These are phyloP conservation scores for Lepidocyrtoides sp. DNA, from an alignment of 2,888 invertebrate species.

Conservation along the genomic window DNA sequence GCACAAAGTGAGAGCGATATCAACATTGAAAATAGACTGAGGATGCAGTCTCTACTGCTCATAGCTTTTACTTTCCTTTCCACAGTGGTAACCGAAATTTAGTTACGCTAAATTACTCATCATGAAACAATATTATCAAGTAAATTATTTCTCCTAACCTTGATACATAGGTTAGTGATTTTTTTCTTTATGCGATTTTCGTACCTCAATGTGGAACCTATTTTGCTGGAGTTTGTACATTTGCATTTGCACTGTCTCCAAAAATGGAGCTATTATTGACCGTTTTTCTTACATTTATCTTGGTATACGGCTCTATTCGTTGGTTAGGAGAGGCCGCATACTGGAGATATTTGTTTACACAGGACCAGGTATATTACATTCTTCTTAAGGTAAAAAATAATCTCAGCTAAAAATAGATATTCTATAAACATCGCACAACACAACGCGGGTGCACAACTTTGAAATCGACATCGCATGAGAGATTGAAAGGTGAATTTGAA, in stretches of 20 bases:
- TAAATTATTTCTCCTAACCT: neutral
- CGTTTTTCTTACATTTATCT: neutral
- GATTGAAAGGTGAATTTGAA: too few relatives aligned
- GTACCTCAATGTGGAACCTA: slow-evolving; percentile 22
- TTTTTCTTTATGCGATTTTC: neutral
- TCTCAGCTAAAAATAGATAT: too few relatives aligned
- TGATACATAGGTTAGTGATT: neutral
- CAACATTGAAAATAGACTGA: too few relatives aligned
- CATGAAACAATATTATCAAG: too few relatives aligned
- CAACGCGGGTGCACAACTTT: too few relatives aligned
- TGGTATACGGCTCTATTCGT: neutral
- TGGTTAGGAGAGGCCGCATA: neutral
- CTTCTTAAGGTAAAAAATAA: neutral
- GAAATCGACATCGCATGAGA: too few relatives aligned
- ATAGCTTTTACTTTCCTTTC: neutral
- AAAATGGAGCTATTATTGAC: neutral
- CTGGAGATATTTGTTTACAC: slow-evolving; percentile 48
- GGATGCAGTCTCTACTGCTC: neutral
- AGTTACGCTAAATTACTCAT: too few relatives aligned
- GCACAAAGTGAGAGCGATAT: too few relatives aligned
- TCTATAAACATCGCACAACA: too few relatives aligned
- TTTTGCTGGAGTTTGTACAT: neutral
- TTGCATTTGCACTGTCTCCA: neutral
- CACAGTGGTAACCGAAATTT: neutral
- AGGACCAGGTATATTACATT: neutral